Conservation (phyloP, 30 jellyfish, hydroid and myxozoan species). For the Thelohanellus kitauei region DNA sequence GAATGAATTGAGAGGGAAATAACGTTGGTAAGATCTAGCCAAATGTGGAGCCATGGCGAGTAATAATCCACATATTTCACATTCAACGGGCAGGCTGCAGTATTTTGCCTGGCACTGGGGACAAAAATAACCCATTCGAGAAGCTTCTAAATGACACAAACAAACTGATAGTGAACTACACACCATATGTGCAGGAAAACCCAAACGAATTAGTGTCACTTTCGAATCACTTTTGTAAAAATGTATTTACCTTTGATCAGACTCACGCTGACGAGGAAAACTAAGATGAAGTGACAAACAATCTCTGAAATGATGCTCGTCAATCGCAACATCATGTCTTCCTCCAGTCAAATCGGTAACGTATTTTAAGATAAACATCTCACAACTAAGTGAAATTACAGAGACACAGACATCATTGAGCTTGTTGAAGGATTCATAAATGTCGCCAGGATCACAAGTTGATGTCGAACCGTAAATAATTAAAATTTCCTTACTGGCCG, state of each 20-base stretch:
- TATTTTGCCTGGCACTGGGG: conserved; percentile 33
- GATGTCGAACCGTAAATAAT: conserved; percentile 41
- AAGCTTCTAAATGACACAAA: conserved; percentile 1
- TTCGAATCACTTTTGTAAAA: too few relatives aligned
- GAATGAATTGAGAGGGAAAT: conserved; percentile 41
- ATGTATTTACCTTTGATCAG: too few relatives aligned
- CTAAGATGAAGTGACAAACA: neutral
- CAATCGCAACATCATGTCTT: conserved; percentile 37
- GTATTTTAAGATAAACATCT: neutral
- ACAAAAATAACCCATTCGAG: conserved; percentile 3
- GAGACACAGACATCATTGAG: neutral
- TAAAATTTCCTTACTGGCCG: conserved; percentile 45
- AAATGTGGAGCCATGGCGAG: conserved; percentile 33
- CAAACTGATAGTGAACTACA: neutral
- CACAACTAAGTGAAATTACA: neutral
- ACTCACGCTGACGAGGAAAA: too few relatives aligned
- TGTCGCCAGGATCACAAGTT: conserved; percentile 84
- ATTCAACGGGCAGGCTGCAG: conserved; percentile 54
- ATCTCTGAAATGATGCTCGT: conserved; percentile 57
- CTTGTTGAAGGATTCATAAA: conserved; percentile 12
- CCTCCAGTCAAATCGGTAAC: conserved; percentile 7
- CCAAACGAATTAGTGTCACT: neutral
- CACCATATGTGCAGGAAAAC: neutral
- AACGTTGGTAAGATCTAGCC: conserved; percentile 74
- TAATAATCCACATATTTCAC: conserved; percentile 37